Evolutionary conservation across 2,888 invertebrate genomes (phyloP).

Genomic region (Diloba caeruleocephala): DNA sequence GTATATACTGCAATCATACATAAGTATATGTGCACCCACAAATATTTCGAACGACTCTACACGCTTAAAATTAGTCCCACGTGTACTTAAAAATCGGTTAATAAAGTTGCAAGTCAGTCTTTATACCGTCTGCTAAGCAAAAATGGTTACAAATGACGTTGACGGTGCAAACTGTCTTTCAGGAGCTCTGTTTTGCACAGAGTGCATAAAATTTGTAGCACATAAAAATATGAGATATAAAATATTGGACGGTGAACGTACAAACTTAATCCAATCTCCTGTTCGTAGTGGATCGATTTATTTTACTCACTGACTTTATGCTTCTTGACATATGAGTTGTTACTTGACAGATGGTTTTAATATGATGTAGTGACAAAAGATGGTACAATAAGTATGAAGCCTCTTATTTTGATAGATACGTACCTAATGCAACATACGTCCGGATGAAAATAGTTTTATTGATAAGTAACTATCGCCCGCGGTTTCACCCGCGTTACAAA

Average conservation of each 20-base stretch:
- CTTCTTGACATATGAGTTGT: constrained; percentile 13
- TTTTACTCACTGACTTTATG: constrained; percentile 44
- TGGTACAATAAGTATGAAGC: constrained; percentile 21
- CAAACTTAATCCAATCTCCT: constrained; percentile 46
- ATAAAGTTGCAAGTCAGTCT: constrained; percentile 12
- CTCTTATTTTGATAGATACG: no score
- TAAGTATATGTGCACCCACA: no score
- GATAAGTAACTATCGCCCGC: no score
- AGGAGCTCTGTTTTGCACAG: constrained; percentile 3
- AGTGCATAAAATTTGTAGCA: constrained; percentile 37
- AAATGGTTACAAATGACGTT: constrained; percentile 13
- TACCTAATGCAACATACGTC: no score
- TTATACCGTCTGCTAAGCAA: constrained; percentile 2
- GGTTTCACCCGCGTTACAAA: no score
- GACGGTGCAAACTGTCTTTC: constrained; percentile 20
- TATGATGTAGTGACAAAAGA: constrained; percentile 14
- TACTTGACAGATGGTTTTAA: constrained; percentile 5
- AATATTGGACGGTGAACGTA: constrained; percentile 37
- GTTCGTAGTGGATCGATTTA: constrained; percentile 38
- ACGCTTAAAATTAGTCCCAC: no score
- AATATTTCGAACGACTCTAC: no score
- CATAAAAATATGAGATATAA: constrained; percentile 39
- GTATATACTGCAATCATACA: no score
- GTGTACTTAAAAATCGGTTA: constrained; percentile 14
- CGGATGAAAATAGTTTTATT: constrained; percentile 18